Evolutionary conservation across 2,113 vertebrate species (phyloP), one percentile per base, ranked within the genome.

Genomic region (Indri indri): DNA sequence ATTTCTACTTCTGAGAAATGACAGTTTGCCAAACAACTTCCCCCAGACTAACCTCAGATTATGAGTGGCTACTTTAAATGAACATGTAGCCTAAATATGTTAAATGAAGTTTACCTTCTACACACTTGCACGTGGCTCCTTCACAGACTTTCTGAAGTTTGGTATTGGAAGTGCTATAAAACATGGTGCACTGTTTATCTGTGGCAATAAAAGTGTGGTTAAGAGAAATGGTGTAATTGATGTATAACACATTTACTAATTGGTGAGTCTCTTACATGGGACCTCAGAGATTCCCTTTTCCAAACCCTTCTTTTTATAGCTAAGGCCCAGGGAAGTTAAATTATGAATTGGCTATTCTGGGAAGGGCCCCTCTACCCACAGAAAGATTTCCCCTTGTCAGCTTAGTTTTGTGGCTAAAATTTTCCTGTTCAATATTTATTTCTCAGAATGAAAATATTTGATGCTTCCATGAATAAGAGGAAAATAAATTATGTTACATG

Each of bases 131-230:
- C 34, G 99, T 92, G 3, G 98, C 95, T 42, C 98, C 99, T 97
- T 99, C 98, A 97, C 99, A 99, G 85, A 99, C 97, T 80, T 97
- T 99, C 97, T 99, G 98, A 42, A 99, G 98, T 22, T 97, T 98
- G 91, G 98, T 98, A 32, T 99, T 94, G 3, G 99, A 94, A 9
- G 97, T 97, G 30, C 99, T 98, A 91, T 99, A 99, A 83, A 98
- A 96, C 8, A 99, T 97, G 63, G 98, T 98, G 97, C 99, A 99
- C 80, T 98, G 96, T 95, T 98, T 99, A 13, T 99, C 99, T 99
- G 97, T n/a, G 90, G 95, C 66, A 92, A 61, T 1, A 83, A 97
- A 83, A 92, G 32, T 11, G 8, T 1, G 30, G 45, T 95, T 57
- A 97, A 66, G 81, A 93, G 92, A 80, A 93, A 94, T 34, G 2